These are phyloP conservation scores for Dendrocopos noguchii DNA, from an alignment of 2,113 vertebrate genomes.

Conservation along the genomic window DNA sequence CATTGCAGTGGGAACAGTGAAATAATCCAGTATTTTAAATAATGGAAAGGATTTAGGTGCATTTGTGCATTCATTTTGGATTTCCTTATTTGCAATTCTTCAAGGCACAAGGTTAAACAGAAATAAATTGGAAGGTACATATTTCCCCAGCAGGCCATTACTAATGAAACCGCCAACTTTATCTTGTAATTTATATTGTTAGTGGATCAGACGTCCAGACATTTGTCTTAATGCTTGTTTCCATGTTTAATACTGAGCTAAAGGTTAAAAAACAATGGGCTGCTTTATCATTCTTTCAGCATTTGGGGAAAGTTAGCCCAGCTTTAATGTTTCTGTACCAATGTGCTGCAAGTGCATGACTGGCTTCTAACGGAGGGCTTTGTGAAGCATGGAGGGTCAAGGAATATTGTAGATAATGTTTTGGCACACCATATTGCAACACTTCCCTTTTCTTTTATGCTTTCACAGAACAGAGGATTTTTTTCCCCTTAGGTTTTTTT, in stretches of 20 bases:
- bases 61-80: background rate
- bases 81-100: conserved; percentile 13
- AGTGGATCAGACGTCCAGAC: conserved; percentile 29
- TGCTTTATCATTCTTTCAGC: conserved; percentile 37
- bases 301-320: background rate
- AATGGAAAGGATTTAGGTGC: background rate
- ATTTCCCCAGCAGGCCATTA: background rate
- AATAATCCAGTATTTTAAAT: background rate
- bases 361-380: conserved; percentile 32
- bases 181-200: background rate
- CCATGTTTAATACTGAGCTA: background rate
- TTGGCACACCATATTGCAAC: background rate
- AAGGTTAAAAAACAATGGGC: background rate
- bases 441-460: conserved; percentile 18
- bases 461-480: conserved; percentile 28
- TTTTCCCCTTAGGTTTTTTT: background rate
- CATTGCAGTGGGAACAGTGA: background rate
- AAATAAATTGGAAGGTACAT: background rate
- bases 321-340: conserved; percentile 36
- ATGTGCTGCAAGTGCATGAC: conserved; percentile 9
- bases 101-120: background rate
- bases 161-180: background rate
- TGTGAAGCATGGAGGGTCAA: conserved; percentile 3
- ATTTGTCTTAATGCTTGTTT: conserved; percentile 10
- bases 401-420: background rate